A percentile compares a stretch with the other conserved stretches of the same genome.
Conservation (phyloP, 2,888 invertebrate species). For the Venusia cambrica region DNA sequence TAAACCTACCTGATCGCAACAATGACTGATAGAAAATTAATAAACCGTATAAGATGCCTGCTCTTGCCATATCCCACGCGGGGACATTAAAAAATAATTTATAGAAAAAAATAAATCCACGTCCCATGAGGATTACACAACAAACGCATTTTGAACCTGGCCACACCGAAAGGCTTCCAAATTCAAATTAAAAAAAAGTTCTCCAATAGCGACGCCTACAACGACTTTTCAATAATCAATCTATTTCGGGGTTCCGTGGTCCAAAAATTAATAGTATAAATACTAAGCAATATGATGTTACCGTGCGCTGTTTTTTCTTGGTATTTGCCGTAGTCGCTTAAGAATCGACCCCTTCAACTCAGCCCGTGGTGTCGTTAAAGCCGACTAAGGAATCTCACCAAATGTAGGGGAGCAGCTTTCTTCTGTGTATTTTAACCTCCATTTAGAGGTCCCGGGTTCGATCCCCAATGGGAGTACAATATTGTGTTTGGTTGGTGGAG, state of each 20-base stretch:
- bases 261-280: no score
- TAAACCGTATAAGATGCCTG: constrained; percentile 54
- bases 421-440: no score
- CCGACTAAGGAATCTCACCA: no score
- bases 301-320: no score
- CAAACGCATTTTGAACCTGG: constrained; percentile 75
- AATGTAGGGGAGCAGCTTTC: no score
- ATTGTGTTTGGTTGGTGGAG: no score
- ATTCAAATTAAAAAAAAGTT: constrained; percentile 55
- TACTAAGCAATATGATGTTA: no score
- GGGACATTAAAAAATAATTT: constrained; percentile 65
- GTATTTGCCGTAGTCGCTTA: no score
- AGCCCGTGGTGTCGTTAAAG: no score
- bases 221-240: constrained; percentile 41
- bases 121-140: constrained; percentile 77
- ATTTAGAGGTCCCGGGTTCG: no score
- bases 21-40: constrained; percentile 63
- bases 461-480: no score
- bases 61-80: constrained; percentile 63
- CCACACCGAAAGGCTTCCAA: constrained; percentile 70
- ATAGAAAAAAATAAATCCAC: constrained; percentile 68
- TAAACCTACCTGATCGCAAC: constrained; percentile 38
- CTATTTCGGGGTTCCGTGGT: constrained; percentile 34
- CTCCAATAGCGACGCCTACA: constrained; percentile 31
- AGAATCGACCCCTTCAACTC: no score